These are phyloP conservation scores for Stenchaetothrips biformis DNA, from an alignment of 2,888 invertebrate genomes.

Conservation along the genomic window DNA sequence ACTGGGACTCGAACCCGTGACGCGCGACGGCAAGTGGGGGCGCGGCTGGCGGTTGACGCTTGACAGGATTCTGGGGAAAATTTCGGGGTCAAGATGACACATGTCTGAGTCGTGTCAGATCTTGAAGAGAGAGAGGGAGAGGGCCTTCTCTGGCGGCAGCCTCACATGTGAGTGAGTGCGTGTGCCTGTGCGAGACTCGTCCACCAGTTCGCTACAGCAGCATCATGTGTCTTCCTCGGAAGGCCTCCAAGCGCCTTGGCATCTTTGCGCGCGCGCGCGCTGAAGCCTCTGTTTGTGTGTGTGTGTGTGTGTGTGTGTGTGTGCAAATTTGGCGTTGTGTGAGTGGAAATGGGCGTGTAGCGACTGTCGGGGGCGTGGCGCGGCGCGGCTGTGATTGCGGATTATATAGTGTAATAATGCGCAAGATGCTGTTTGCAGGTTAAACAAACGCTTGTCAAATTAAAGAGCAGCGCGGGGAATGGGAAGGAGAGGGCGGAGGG, in stretches of 20 bases:
- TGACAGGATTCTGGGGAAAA: no score
- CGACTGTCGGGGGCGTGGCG: neutral
- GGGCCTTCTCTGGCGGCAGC: no score
- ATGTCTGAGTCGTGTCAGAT: no score
- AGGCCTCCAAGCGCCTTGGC: no score
- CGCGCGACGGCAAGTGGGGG: no score
- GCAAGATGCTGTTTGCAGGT: slow-evolving; percentile 18
- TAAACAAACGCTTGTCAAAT: slow-evolving; percentile 16
- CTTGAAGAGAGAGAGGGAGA: no score
- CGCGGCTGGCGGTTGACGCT: no score
- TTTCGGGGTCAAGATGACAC: no score
- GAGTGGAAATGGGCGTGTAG: neutral
- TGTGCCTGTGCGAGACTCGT: no score
- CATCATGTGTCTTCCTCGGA: neutral
- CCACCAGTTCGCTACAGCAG: neutral
- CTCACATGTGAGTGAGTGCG: no score
- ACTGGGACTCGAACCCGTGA: no score
- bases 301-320: neutral
- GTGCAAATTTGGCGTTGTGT: neutral
- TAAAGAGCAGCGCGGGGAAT: neutral
- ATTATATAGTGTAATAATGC: slow-evolving; percentile 21
- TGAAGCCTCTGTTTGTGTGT: neutral
- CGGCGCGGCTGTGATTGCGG: neutral
- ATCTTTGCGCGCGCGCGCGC: neutral
- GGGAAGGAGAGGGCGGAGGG: neutral